Conservation (phyloP, 2,113 vertebrate genomes). For the Paradisaea rubra region DNA sequence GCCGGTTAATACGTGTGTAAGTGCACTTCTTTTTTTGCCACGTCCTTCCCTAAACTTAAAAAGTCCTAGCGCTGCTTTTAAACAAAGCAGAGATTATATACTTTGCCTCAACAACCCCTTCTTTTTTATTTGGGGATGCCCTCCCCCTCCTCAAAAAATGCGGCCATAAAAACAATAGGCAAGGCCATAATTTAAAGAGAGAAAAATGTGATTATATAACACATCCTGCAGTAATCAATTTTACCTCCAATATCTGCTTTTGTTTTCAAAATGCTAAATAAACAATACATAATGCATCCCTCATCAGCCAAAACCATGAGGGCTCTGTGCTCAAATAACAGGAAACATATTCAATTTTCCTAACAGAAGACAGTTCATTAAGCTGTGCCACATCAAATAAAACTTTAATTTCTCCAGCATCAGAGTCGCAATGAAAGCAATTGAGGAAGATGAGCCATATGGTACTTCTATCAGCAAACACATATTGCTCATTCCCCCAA, state of each 20-base stretch:
- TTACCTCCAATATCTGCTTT: slow-evolving; percentile 79
- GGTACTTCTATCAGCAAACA: slow-evolving; percentile 86
- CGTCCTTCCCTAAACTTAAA: background rate
- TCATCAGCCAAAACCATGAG: slow-evolving; percentile 79
- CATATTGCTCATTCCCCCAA: slow-evolving; percentile 87
- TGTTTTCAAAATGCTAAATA: slow-evolving; percentile 84
- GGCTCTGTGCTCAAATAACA: slow-evolving; percentile 84
- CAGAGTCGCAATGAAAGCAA: slow-evolving; percentile 86
- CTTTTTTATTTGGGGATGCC: background rate
- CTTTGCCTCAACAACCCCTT: background rate
- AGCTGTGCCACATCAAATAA: slow-evolving; percentile 87
- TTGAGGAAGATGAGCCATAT: slow-evolving; percentile 87
- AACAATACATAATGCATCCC: slow-evolving; percentile 82
- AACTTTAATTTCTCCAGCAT: slow-evolving; percentile 87
- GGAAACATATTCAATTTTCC: slow-evolving; percentile 88
- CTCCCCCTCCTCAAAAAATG: background rate
- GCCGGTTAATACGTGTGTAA: background rate
- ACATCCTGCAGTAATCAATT: slow-evolving; percentile 75
- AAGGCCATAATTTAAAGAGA: slow-evolving; percentile 35
- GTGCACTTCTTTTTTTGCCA: background rate
- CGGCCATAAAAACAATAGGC: slow-evolving; percentile 52
- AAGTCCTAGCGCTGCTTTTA: background rate
- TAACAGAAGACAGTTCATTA: slow-evolving; percentile 89
- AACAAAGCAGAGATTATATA: background rate
- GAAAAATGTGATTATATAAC: slow-evolving; percentile 69